phyloP scores from a whole-genome alignment of 1,140 invertebrate genomes.

The Aplysia californica region DNA sequence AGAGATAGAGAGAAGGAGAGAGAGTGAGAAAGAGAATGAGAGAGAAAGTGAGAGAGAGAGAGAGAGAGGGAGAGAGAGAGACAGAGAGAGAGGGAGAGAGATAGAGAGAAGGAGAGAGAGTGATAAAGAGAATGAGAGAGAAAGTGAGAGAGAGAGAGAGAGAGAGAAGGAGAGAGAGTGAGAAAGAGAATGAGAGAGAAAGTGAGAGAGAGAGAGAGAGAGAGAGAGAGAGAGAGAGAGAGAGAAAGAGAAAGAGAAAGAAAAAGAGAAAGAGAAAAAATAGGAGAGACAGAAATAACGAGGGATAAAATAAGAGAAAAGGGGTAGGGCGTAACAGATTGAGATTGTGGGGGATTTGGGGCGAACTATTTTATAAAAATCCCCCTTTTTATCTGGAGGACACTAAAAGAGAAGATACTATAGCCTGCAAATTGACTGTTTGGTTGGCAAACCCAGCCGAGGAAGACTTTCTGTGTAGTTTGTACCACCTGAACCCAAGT shows the following conservation, averaged over 20 bases:
- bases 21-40: no score
- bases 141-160: no score
- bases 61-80: conserved; percentile 9
- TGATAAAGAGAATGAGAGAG: no score
- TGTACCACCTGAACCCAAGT: no score
- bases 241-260: background rate
- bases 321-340: conserved; percentile 5
- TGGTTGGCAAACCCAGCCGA: no score
- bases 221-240: conserved; percentile 15
- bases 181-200: no score
- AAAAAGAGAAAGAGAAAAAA: background rate
- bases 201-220: conserved; percentile 5
- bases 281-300: background rate
- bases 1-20: no score
- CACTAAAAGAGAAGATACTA: background rate
- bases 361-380: background rate
- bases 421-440: no score
- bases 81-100: background rate
- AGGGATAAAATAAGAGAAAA: background rate
- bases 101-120: no score
- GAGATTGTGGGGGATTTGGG: conserved; percentile 12
- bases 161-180: no score
- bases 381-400: background rate
- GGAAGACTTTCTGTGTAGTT: no score
- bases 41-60: no score